Evolutionary conservation across 2,888 invertebrate genomes (phyloP).

Genomic region (Rhagonycha lutea): DNA sequence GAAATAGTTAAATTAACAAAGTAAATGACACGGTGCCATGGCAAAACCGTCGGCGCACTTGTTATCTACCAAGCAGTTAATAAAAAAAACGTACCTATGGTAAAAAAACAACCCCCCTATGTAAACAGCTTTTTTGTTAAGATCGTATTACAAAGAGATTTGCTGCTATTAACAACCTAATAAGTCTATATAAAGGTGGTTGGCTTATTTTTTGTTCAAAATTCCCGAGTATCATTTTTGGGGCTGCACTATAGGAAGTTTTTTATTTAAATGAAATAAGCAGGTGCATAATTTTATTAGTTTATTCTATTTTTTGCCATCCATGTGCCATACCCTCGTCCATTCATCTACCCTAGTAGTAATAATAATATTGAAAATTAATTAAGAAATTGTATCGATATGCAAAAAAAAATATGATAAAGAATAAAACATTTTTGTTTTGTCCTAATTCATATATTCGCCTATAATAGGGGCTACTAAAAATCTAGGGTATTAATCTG

Average conservation of each 20-base stretch:
- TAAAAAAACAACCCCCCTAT: slow-evolving; percentile 14
- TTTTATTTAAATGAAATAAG: slow-evolving; percentile 26
- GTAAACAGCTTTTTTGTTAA: slow-evolving; percentile 9
- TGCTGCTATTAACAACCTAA: slow-evolving; percentile 33
- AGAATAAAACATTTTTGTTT: neutral
- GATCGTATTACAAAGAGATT: slow-evolving; percentile 10
- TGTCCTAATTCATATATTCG: slow-evolving; percentile 44
- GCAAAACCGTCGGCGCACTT: slow-evolving; percentile 3
- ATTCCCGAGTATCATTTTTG: slow-evolving; percentile 11
- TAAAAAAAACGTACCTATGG: slow-evolving; percentile 8
- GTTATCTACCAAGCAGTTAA: neutral
- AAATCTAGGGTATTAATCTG: slow-evolving; percentile 45
- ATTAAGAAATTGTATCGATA: neutral
- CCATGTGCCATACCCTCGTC: no score
- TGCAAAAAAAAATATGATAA: neutral
- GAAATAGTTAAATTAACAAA: slow-evolving; percentile 22
- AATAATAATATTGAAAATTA: neutral
- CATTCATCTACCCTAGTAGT: no score
- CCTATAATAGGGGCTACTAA: slow-evolving; percentile 48
- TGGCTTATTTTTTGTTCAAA: slow-evolving; percentile 27
- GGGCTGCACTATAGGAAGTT: slow-evolving; percentile 15
- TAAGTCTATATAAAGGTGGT: slow-evolving; percentile 36
- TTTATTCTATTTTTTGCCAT: neutral
- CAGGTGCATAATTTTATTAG: slow-evolving; percentile 31
- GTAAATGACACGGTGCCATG: slow-evolving; percentile 14